Evolutionary conservation across 2,113 vertebrate genomes (phyloP).

Genomic region (Echinops telfairi): DNA sequence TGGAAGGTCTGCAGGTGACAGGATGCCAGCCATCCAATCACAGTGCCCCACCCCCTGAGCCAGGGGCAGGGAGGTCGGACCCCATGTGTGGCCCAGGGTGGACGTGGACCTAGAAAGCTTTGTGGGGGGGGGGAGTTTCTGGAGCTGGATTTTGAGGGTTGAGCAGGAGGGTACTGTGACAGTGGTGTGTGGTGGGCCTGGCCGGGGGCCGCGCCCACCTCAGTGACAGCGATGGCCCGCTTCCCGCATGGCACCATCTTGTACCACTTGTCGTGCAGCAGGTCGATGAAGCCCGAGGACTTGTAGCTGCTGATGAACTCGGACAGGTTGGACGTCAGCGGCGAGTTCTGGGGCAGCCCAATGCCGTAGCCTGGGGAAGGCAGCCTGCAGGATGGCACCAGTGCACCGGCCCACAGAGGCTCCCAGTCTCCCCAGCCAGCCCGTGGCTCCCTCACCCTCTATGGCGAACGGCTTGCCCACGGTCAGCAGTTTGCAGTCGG

Average conservation of each 20-base stretch:
- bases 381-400: no score
- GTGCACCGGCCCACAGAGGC: no score
- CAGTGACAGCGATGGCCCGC: slow-evolving; percentile 92
- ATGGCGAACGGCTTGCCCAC: slow-evolving; percentile 95
- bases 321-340: slow-evolving; percentile 92
- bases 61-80: no score
- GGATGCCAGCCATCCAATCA: rapidly evolving
- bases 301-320: slow-evolving; percentile 97
- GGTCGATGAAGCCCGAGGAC: slow-evolving; percentile 94
- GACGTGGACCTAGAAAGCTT: background rate
- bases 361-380: slow-evolving; percentile 92
- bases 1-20: slow-evolving; percentile 91
- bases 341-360: slow-evolving; percentile 94
- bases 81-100: background rate
- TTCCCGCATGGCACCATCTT: slow-evolving; percentile 96
- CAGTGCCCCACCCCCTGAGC: no score
- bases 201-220: slow-evolving; percentile 85
- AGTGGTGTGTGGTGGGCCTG: no score
- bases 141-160: background rate
- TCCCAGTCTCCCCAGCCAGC: no score
- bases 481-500: slow-evolving; percentile 92
- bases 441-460: slow-evolving; percentile 86
- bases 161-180: background rate
- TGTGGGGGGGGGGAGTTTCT: background rate
- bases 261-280: slow-evolving; percentile 98